These are phyloP conservation scores for Amphiduros pacificus DNA, from an alignment of 2,888 invertebrate species.

Conservation along the genomic window DNA sequence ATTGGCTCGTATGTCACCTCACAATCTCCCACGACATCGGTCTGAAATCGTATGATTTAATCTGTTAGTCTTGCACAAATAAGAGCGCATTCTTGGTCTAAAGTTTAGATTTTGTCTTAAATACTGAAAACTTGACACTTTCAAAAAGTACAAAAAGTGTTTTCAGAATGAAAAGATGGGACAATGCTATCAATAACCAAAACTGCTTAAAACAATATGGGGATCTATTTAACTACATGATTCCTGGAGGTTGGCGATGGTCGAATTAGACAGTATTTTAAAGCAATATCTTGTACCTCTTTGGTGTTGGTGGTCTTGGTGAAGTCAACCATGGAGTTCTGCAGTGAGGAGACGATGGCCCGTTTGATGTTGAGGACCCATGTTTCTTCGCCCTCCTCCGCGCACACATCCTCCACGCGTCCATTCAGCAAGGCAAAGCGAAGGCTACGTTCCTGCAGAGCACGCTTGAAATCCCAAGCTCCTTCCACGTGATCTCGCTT, in stretches of 20 bases:
- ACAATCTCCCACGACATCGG: slow-evolving; percentile 83
- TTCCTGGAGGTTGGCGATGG: too few species aligned
- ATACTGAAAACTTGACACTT: too few species aligned
- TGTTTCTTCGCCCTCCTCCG: slow-evolving; percentile 72
- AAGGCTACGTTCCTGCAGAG: slow-evolving; percentile 71
- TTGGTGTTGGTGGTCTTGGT: slow-evolving; percentile 2
- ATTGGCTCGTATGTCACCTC: slow-evolving; percentile 70
- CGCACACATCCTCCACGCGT: slow-evolving; percentile 76
- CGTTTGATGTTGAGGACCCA: slow-evolving; percentile 88
- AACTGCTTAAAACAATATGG: too few species aligned
- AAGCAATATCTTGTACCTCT: background rate
- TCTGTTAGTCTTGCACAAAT: too few species aligned
- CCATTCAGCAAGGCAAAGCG: slow-evolving; percentile 80
- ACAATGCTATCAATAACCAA: too few species aligned
- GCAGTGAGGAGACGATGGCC: slow-evolving; percentile 82
- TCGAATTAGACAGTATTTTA: too few species aligned
- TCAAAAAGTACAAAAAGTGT: too few species aligned
- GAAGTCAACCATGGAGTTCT: slow-evolving; percentile 75
- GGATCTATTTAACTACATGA: too few species aligned
- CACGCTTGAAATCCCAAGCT: background rate
- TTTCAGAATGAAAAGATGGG: too few species aligned
- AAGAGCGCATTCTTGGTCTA: too few species aligned
- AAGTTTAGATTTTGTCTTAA: too few species aligned
- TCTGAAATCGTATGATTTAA: background rate
- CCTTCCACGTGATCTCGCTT: too few species aligned